These are phyloP conservation scores for Trichosurus vulpecula DNA, from an alignment of 2,797 vertebrate species.

Conservation along the genomic window DNA sequence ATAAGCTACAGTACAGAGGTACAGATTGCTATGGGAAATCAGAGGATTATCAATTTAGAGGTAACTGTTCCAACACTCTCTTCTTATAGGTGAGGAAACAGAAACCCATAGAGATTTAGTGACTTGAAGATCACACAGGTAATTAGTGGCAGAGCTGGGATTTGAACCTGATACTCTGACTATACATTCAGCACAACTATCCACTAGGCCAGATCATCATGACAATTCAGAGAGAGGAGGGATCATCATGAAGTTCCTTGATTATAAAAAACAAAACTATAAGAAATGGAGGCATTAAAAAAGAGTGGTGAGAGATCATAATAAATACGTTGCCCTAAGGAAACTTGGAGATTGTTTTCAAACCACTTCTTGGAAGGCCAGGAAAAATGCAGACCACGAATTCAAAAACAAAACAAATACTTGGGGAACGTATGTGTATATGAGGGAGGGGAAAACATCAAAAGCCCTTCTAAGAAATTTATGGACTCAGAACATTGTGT, in stretches of 20 bases:
- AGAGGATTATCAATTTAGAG: background rate
- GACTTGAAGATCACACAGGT: background rate
- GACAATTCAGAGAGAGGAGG: background rate
- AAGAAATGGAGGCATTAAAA: background rate
- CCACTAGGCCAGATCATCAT: background rate
- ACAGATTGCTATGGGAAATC: background rate
- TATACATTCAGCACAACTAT: background rate
- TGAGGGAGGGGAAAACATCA: background rate
- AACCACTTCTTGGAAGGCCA: background rate
- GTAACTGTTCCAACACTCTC: background rate
- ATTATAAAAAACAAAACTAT: background rate
- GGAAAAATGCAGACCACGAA: background rate
- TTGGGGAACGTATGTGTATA: background rate
- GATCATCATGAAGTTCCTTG: background rate
- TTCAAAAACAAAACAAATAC: background rate
- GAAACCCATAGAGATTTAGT: background rate
- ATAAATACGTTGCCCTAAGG: background rate
- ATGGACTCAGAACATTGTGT: background rate
- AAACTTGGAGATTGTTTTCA: background rate
- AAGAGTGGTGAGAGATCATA: background rate
- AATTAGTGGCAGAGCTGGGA: background rate
- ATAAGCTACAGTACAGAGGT: constrained; percentile 6
- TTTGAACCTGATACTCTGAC: background rate
- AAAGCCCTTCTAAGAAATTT: background rate
- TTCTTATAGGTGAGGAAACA: constrained; percentile 36